These are phyloP conservation scores for Hephaestus fuliginosus DNA, from an alignment of 2,797 vertebrate species.

Conservation along the genomic window DNA sequence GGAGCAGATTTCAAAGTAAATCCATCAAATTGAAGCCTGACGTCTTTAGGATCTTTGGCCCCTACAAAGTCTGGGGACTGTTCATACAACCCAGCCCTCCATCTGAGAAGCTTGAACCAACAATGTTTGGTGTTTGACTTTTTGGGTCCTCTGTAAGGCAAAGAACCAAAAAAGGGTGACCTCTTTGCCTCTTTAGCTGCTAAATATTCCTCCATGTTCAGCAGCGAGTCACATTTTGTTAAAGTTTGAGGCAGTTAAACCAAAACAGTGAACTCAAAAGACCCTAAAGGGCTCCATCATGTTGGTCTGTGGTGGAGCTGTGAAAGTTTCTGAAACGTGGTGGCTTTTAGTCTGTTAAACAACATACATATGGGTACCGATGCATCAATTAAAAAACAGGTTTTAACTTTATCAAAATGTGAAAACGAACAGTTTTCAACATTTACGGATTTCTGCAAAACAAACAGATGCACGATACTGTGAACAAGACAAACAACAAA, in stretches of 20 bases:
- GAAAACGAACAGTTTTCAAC: background rate
- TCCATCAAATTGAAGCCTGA: background rate
- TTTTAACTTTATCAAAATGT: background rate
- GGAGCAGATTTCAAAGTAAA: background rate
- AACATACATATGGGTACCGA: background rate
- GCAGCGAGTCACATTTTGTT: background rate
- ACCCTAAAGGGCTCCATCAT: background rate
- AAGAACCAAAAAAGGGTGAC: background rate
- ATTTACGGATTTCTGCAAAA: background rate
- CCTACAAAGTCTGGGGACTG: too few species aligned
- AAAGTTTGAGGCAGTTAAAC: background rate
- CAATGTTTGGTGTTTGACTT: background rate
- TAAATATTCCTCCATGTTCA: background rate
- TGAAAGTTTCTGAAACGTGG: background rate
- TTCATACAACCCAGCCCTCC: background rate
- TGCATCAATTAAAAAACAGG: background rate
- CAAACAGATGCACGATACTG: background rate
- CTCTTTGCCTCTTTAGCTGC: too few species aligned
- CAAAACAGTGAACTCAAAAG: background rate
- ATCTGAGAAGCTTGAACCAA: background rate
- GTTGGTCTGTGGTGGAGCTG: background rate
- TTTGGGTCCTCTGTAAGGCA: background rate
- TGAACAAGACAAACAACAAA: too few species aligned
- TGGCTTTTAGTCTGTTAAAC: background rate
- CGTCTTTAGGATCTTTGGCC: background rate